A percentile compares a stretch with the other conserved stretches of the same genome.
These are phyloP conservation scores for Luperina testacea DNA, from an alignment of 2,888 invertebrate species.

Conservation along the genomic window DNA sequence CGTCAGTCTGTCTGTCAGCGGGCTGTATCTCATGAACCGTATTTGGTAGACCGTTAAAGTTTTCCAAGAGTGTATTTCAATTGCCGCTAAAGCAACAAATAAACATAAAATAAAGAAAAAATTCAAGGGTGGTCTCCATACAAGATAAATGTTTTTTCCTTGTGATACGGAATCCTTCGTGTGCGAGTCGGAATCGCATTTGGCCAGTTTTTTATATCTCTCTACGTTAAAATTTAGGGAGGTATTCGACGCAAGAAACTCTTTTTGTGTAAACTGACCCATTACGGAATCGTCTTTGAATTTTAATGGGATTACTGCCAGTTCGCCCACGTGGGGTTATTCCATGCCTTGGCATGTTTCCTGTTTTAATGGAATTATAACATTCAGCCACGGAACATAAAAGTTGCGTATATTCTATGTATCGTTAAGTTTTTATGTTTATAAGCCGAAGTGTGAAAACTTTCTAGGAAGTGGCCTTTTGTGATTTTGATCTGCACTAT, in stretches of 20 bases:
- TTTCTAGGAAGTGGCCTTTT: slow-evolving; percentile 19
- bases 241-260: background rate
- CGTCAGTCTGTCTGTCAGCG: too few species aligned
- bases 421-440: slow-evolving; percentile 21
- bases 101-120: too few species aligned
- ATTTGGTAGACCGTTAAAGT: too few species aligned
- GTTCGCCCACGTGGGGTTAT: slow-evolving; percentile 30
- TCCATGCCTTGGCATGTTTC: slow-evolving; percentile 6
- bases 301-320: slow-evolving; percentile 38
- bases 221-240: background rate
- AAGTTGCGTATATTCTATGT: slow-evolving; percentile 4
- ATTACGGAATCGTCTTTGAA: slow-evolving; percentile 34
- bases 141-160: too few species aligned
- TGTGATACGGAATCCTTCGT: too few species aligned
- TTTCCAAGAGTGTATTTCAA: too few species aligned
- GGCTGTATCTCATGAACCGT: too few species aligned
- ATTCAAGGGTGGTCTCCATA: too few species aligned
- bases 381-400: background rate
- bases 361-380: slow-evolving; percentile 36
- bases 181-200: too few species aligned
- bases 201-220: background rate
- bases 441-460: background rate
- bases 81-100: too few species aligned
- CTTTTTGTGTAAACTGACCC: background rate
- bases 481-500: background rate